Base-by-base conservation (phyloP, 2,888 invertebrate species). In the Calameuta pallipes region DNA sequence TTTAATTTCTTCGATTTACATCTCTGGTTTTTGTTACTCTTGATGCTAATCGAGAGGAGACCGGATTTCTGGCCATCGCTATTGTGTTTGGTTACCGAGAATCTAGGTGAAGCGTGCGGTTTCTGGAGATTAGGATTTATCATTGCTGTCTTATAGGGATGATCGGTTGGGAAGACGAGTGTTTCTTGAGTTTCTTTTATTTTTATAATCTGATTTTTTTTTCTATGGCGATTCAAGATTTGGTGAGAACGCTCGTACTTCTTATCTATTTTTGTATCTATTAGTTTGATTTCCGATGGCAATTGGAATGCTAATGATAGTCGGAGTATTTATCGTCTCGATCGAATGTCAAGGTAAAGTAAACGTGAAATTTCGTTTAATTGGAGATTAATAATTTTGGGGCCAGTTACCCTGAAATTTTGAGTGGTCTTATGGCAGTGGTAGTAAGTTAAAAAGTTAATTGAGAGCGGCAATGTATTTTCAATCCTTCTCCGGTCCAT, bases 401-500 rank as follows among this genome's bases (percentile, higher is more conserved):
- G 12, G 13, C 56, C 56, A 11, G 15, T 73, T 37, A 35, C 34
- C 41, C 68, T 75, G 33, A 74, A 69, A 33, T 69, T 77, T 37
- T 74, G 12, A 23, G 9, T 56, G 9, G 56, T 23, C 56, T 9
- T 23, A 23, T 9, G 23, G 56, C 9, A 56, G 56, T 9, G 23
- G 56, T 56, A 56, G 56, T 23, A 56, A 23, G 80, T 83, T 80
- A 73, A 85, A 85, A 83, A 84, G 83, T 85, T 84, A 84, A 84
- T 83, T 83, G 83, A 85, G 80, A 13, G 34, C 35, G 30, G 71
- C 33, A 71, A 74, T 35, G 31, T 73, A 81, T 80, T 79, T 80
- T 82, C 80, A 81, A 81, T 83, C 83, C 82, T 79, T 79, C 77
- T 82, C 80, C 78, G 84, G 83, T 87, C 89, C 89, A 90, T 91